phyloP scores from a whole-genome alignment of 2,797 vertebrate genomes.

The Sebastes iracundus region DNA sequence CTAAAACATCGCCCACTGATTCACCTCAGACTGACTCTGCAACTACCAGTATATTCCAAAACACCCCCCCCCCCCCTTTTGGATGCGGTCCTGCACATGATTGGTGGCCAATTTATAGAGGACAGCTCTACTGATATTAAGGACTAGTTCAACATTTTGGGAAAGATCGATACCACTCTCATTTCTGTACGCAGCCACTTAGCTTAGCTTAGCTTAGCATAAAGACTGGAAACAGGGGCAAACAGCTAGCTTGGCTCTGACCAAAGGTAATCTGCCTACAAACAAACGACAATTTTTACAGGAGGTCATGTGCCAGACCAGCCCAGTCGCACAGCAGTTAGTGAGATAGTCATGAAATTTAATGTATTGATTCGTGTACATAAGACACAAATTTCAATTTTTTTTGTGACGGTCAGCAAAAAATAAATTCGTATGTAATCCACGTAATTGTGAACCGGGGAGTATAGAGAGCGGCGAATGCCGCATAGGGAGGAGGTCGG shows the following conservation, averaged over 20 bases:
- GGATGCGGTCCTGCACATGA: neutral
- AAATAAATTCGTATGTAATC: too few species aligned
- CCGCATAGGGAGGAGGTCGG: too few species aligned
- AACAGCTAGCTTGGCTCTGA: neutral
- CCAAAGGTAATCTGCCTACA: neutral
- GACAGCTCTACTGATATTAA: slow-evolving; percentile 2
- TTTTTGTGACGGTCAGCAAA: too few species aligned
- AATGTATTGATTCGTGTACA: too few species aligned
- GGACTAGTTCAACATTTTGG: neutral
- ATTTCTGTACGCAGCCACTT: neutral
- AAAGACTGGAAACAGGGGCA: neutral
- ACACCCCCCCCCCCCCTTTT: neutral
- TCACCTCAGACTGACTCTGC: slow-evolving; percentile 39
- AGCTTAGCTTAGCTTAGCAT: neutral
- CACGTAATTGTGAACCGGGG: too few species aligned
- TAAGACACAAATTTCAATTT: too few species aligned
- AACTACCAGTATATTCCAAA: slow-evolving; percentile 8
- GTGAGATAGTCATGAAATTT: too few species aligned
- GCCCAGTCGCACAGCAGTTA: too few species aligned
- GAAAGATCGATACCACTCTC: neutral
- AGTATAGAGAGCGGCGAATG: too few species aligned
- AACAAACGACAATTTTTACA: too few species aligned
- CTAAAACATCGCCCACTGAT: slow-evolving; percentile 35
- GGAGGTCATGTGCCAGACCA: too few species aligned
- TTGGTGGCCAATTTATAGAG: neutral